Evolutionary conservation across 2,113 vertebrate genomes (phyloP), one percentile per base, ranked within the genome.

Genomic region (Craseonycteris thonglongyai): DNA sequence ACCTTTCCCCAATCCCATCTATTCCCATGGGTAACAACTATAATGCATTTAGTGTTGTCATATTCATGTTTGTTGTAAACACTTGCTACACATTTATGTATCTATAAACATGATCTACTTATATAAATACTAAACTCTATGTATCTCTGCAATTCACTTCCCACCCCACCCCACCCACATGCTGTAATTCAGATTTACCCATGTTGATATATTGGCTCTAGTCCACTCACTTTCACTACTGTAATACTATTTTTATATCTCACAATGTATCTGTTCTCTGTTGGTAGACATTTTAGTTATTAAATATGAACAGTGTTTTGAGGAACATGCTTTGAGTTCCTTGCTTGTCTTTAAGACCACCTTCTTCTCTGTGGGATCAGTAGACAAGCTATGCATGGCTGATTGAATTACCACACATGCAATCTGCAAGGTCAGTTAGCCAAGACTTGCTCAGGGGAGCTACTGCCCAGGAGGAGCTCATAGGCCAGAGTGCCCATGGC

Each of bases 51-150:
- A 58, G 51, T 72, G 38, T 49, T 81, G 88, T 30, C 69, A 21
- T 28, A 40, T 26, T 81, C 11, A 7, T 24, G 8, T 47, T 63
- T 38, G 4, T 95, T 65, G 91, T 19, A 42, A 84, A 86, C 19
- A 59, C 83, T 71, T 65, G 7, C n/a, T 12, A 8, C 58, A 68
- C 26, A 61, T 84, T 80, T 76, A 28, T 30, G 35, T 30, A 26
- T 21, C 58, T 30, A 58, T n/a, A 90, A 81, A 58, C 69, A 87
- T 5, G 21, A 80, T 65, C 30, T 58, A 59, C 51, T 88, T 35
- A 66, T 49, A 54, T 56, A 82, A 88, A 95, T n/a, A 33, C 42
- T 61, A 90, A 71, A 38, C 35, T 76, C n/a, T 22, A n/a, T 6
- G 5, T 9, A 22, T 54, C n/a, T 42, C 13, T 56, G 35, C 2